These are phyloP conservation scores for Syngnathus acus DNA, from an alignment of 2,797 vertebrate genomes.

Conservation along the genomic window DNA sequence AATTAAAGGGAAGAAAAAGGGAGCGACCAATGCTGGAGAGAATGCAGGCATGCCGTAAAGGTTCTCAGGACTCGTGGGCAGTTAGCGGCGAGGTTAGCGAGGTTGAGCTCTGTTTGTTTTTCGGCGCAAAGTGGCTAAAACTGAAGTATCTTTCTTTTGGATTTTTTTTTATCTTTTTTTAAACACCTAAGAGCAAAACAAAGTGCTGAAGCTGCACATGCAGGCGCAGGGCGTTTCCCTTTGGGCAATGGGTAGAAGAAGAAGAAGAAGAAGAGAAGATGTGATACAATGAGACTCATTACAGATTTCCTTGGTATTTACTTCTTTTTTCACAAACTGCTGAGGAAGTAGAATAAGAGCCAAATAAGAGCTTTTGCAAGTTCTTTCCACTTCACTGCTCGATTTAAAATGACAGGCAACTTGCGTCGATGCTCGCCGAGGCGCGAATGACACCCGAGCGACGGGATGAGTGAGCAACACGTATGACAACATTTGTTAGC, in stretches of 20 bases:
- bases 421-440: slow-evolving; percentile 35
- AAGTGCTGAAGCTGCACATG: slow-evolving; percentile 61
- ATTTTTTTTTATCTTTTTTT: slow-evolving; percentile 8
- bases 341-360: slow-evolving; percentile 14
- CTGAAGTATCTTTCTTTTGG: slow-evolving; percentile 29
- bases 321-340: slow-evolving; percentile 8
- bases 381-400: background rate
- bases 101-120: slow-evolving; percentile 16
- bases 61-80: slow-evolving; percentile 23
- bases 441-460: slow-evolving; percentile 38
- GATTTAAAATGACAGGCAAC: background rate
- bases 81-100: background rate
- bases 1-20: slow-evolving; percentile 54
- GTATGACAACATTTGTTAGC: slow-evolving; percentile 46
- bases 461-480: slow-evolving; percentile 53
- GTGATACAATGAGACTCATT: slow-evolving; percentile 26
- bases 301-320: slow-evolving; percentile 17
- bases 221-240: slow-evolving; percentile 30
- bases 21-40: slow-evolving; percentile 47
- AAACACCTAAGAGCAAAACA: slow-evolving; percentile 29
- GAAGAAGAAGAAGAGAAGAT: slow-evolving; percentile 44
- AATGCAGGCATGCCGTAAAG: slow-evolving; percentile 41
- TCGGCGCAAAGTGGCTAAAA: slow-evolving; percentile 10
- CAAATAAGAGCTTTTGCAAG: slow-evolving; percentile 1
- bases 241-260: slow-evolving; percentile 39